These are phyloP conservation scores for Aelia acuminata DNA, from an alignment of 2,888 invertebrate genomes.

Conservation along the genomic window DNA sequence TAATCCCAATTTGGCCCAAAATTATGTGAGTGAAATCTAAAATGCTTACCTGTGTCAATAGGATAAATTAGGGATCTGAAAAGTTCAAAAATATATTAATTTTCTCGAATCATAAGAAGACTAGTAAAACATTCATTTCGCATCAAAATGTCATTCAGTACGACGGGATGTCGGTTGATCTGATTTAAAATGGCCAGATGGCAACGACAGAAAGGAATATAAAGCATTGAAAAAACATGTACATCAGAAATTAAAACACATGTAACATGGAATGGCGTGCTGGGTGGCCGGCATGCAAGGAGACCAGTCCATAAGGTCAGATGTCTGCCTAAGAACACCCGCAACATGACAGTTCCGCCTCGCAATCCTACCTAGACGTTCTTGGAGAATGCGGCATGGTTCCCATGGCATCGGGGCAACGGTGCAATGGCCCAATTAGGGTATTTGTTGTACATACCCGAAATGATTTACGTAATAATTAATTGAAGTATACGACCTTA, in stretches of 20 bases:
- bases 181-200: conserved; percentile 20
- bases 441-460: no score
- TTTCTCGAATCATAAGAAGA: background rate
- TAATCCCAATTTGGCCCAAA: no score
- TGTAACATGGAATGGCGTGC: conserved; percentile 36
- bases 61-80: no score
- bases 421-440: background rate
- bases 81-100: background rate
- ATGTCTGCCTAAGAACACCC: conserved; percentile 18
- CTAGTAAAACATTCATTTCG: background rate
- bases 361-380: background rate
- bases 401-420: background rate
- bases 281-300: conserved; percentile 7
- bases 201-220: background rate
- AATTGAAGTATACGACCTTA: background rate
- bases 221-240: conserved; percentile 21
- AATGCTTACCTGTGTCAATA: no score
- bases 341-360: conserved; percentile 45
- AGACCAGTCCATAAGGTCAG: conserved; percentile 12
- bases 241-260: conserved; percentile 27
- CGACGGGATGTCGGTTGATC: background rate
- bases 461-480: no score
- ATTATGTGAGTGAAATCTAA: no score
- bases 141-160: background rate
- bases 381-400: background rate